Percentiles rank a stretch among this genome's conserved stretches.
phyloP scores from a whole-genome alignment of 2,113 vertebrate genomes.

The Etheostoma cragini region DNA sequence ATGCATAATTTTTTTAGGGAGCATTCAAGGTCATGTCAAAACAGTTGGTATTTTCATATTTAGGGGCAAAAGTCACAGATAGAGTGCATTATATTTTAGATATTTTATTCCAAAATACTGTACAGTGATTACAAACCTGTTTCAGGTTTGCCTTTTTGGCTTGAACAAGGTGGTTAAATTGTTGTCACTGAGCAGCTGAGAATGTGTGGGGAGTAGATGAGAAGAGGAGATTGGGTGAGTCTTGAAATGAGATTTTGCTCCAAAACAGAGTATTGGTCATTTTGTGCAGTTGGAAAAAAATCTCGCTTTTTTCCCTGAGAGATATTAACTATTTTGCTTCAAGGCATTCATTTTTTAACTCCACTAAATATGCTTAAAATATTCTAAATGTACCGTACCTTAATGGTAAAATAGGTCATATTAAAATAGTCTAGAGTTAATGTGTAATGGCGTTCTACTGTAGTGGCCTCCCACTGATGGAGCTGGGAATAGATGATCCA shows the following conservation, averaged over 20 bases:
- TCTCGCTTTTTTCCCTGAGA: constrained; percentile 7
- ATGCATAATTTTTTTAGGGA: background rate
- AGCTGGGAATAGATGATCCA: constrained; percentile 32
- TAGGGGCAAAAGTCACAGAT: background rate
- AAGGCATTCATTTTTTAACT: constrained; percentile 1
- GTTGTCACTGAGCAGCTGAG: constrained; percentile 9
- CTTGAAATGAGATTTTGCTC: constrained; percentile 55
- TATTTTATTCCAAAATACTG: background rate
- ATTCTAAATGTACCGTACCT: background rate
- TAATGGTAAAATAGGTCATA: background rate
- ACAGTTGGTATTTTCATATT: background rate
- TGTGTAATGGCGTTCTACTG: constrained; percentile 1
- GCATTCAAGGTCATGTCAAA: background rate
- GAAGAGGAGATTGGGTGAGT: constrained; percentile 37
- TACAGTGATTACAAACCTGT: background rate
- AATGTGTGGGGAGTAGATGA: constrained; percentile 32
- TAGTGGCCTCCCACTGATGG: constrained; percentile 30
- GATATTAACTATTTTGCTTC: background rate
- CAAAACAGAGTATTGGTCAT: constrained; percentile 39
- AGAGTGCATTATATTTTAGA: background rate
- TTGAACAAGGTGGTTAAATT: constrained; percentile 5
- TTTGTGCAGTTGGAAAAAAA: constrained; percentile 20
- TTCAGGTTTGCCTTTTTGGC: background rate
- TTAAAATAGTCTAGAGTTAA: constrained; percentile 18
- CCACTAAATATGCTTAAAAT: background rate